Base-by-base conservation (phyloP, 2,113 vertebrate species). In the Stictonetta naevosa region DNA sequence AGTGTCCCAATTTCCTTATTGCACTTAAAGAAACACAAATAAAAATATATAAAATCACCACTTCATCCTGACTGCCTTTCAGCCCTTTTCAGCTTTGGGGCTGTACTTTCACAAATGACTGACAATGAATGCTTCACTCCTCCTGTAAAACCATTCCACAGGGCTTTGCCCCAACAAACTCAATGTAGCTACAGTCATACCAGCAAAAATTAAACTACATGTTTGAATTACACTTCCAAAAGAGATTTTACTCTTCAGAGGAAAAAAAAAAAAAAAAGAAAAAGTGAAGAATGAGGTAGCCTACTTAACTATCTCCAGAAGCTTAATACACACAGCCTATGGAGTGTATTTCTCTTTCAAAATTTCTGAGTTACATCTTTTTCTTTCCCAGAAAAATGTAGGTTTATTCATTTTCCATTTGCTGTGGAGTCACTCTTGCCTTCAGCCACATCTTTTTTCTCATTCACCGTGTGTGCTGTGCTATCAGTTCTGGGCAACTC, bases 81-180 rank as follows among this genome's bases (percentile, higher is more conserved):
- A 88, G 58, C 17, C 28, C 42, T 72, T 91, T 33, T 64, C 26
- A 66, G 21, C 18, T 68, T 66, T 52, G 8, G 8, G n/a, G 19
- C 60, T 77, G 2, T 19, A 44, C 8, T 74, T 71, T 28, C n/a
- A 50, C 36, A 60, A 40, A 13, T 19, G 26, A 29, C 1, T n/a
- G 31, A 34, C 19, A 14, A 29, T 0, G 1, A n/a, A 2, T 28
- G 1, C 33, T 16, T 63, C 20, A 75, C 10, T 8, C 46, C 4
- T 10, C 20, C 33, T 38, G 13, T n/a, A 66, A 55, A 50, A 63
- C 22, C 42, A 63, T 34, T 19, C 38, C 52, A 64, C 11, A 60
- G 8, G 76, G n/a, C 17, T 85, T 66, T 86, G 60, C 4, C 28
- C 28, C 46, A 71, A 55, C 9, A 84, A 88, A 80, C 6, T 6